Conservation (phyloP, 2,113 vertebrate species). For the Telmatochromis bifrenatus region DNA sequence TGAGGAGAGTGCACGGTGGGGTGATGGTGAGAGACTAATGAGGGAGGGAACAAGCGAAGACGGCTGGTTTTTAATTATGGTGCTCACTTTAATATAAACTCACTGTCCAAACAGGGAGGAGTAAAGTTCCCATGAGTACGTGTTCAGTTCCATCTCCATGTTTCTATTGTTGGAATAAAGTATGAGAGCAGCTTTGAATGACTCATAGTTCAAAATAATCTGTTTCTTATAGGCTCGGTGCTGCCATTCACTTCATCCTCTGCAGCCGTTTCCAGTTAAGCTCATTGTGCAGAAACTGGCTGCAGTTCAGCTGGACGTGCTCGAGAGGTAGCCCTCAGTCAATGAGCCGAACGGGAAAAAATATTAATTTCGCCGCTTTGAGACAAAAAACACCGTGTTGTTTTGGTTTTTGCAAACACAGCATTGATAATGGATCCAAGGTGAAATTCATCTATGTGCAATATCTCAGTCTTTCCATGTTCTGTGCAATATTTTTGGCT, state of each 20-base stretch:
- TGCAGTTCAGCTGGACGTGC: not conserved
- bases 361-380: accelerated
- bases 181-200: not conserved
- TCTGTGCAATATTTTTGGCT: too few relatives aligned
- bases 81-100: not conserved
- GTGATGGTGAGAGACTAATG: not conserved
- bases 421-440: not conserved
- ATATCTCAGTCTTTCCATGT: too few relatives aligned
- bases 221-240: not conserved
- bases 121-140: accelerated
- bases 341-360: not conserved
- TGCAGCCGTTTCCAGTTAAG: not conserved
- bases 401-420: not conserved
- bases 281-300: not conserved
- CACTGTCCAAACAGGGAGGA: not conserved
- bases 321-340: not conserved
- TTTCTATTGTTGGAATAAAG: not conserved
- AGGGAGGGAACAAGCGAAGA: not conserved
- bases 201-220: not conserved
- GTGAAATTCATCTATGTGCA: not conserved
- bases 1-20: not conserved
- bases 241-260: not conserved
- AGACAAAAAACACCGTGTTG: accelerated
- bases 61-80: not conserved
- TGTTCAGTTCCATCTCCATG: not conserved